These are phyloP conservation scores for Chaetogeoica ovagalla DNA, from an alignment of 2,888 invertebrate species.

Conservation along the genomic window DNA sequence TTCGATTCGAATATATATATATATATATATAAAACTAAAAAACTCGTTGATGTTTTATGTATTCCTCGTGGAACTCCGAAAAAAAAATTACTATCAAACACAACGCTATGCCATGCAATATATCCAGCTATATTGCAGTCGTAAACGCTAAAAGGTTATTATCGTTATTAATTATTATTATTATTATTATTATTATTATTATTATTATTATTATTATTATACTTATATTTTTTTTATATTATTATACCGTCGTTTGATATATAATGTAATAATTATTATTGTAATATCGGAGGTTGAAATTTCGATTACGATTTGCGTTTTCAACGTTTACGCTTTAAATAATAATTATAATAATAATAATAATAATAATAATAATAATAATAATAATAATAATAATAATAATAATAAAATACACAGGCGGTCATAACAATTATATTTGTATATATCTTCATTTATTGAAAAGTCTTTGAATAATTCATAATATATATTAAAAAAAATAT, in stretches of 20 bases:
- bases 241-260: background rate
- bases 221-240: background rate
- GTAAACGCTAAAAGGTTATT: constrained; percentile 22
- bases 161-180: constrained; percentile 32
- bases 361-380: too few species aligned
- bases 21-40: background rate
- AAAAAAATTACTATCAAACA: constrained; percentile 1
- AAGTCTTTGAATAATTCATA: too few species aligned
- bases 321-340: too few species aligned
- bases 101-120: background rate
- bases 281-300: background rate
- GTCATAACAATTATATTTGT: too few species aligned
- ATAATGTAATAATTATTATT: background rate
- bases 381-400: too few species aligned
- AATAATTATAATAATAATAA: too few species aligned
- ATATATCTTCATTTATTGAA: too few species aligned
- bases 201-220: background rate
- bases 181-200: constrained; percentile 33
- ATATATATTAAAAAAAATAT: too few species aligned
- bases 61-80: background rate
- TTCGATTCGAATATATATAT: background rate
- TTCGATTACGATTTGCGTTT: background rate
- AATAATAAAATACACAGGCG: too few species aligned
- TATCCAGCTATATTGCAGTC: constrained; percentile 8
- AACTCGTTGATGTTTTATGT: background rate